These are phyloP conservation scores for Centroberyx gerrardi DNA, from an alignment of 2,797 vertebrate genomes.

Conservation along the genomic window DNA sequence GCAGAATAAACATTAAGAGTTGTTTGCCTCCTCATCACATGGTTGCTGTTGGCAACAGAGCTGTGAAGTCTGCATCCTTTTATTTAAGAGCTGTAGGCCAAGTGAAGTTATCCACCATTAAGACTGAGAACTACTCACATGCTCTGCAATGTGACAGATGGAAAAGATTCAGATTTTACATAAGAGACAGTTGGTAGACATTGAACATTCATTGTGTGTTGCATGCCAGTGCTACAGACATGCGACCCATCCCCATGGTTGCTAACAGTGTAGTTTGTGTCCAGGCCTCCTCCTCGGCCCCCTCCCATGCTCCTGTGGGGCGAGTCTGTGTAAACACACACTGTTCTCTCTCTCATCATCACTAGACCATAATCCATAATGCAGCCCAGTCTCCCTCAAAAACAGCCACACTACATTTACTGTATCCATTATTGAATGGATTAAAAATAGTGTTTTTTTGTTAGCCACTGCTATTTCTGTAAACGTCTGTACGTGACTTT, in stretches of 20 bases:
- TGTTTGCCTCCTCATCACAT: slow-evolving; percentile 11
- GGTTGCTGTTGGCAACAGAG: slow-evolving; percentile 32
- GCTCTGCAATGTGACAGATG: background rate
- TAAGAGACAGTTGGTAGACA: slow-evolving; percentile 18
- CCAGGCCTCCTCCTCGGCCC: slow-evolving; percentile 66
- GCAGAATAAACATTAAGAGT: slow-evolving; percentile 29
- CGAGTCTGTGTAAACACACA: slow-evolving; percentile 74
- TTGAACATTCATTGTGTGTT: slow-evolving; percentile 24
- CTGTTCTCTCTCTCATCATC: slow-evolving; percentile 67
- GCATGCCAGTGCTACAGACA: slow-evolving; percentile 54
- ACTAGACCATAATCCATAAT: slow-evolving; percentile 75
- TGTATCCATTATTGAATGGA: slow-evolving; percentile 75
- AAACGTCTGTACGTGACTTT: slow-evolving; percentile 36
- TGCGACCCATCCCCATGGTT: slow-evolving; percentile 61
- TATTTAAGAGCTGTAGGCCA: slow-evolving; percentile 18
- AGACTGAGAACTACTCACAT: background rate
- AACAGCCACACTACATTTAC: slow-evolving; percentile 67
- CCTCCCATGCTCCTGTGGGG: slow-evolving; percentile 72
- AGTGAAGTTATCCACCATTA: slow-evolving; percentile 9
- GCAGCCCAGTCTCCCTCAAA: slow-evolving; percentile 67
- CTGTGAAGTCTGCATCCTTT: slow-evolving; percentile 6
- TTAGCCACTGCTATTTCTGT: slow-evolving; percentile 40
- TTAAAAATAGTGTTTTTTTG: slow-evolving; percentile 62
- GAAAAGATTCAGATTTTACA: background rate
- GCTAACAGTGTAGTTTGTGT: slow-evolving; percentile 58